Evolutionary conservation across 2,113 vertebrate species (phyloP).

Genomic region (Telmatochromis sp.): DNA sequence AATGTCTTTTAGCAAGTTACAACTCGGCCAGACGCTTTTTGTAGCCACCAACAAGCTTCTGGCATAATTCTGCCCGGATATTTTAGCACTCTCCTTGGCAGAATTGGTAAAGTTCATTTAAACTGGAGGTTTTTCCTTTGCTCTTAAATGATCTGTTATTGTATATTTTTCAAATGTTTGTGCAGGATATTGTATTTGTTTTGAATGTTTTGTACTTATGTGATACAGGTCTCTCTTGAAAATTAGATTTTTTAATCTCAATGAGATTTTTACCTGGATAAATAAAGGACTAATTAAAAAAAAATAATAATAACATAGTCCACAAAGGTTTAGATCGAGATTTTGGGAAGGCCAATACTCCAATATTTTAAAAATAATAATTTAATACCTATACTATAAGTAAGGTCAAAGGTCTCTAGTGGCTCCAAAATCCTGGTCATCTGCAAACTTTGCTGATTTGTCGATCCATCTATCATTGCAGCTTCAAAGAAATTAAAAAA

Average conservation of each 20-base stretch:
- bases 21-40: not conserved
- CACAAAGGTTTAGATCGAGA: not conserved
- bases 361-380: not conserved
- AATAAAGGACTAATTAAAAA: not conserved
- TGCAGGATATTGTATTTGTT: not conserved
- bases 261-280: not conserved
- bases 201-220: not conserved
- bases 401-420: not conserved
- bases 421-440: not conserved
- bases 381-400: not conserved
- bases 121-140: not conserved
- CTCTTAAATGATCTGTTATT: not conserved
- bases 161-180: not conserved
- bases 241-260: not conserved
- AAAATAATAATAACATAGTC: not conserved
- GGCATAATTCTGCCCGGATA: not conserved
- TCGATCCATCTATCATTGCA: not conserved
- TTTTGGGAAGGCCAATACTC: not conserved
- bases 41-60: not conserved
- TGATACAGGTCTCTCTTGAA: not conserved
- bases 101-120: not conserved
- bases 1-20: not conserved
- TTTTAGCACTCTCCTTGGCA: not conserved
- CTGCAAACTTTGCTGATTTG: not conserved
- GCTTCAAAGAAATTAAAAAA: not conserved